These are phyloP conservation scores for Magallana ariakensis DNA, from an alignment of 1,140 invertebrate genomes.

Conservation along the genomic window DNA sequence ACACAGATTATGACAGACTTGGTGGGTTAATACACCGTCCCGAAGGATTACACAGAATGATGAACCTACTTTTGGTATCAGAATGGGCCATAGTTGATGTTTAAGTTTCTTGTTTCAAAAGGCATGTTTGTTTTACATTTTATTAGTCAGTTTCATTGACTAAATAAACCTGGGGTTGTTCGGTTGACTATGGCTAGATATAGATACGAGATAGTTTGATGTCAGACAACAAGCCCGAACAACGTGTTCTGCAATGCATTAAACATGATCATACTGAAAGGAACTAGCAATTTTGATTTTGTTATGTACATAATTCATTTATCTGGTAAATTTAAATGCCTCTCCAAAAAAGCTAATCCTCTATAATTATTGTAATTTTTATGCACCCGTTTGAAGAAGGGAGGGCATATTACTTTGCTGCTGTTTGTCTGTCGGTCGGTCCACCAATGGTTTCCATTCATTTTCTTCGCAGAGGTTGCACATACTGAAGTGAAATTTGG, in stretches of 20 bases:
- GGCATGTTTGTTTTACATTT: background rate
- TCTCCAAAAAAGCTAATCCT: too few relatives aligned
- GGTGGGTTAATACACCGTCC: slow-evolving; percentile 54
- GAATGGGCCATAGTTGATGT: background rate
- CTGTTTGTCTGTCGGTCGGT: too few relatives aligned
- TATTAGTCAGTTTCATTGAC: background rate
- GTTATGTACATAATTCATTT: too few relatives aligned
- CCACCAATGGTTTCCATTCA: too few relatives aligned
- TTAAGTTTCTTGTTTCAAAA: background rate
- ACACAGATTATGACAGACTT: slow-evolving; percentile 51
- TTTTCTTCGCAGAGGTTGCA: too few relatives aligned
- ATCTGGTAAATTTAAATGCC: too few relatives aligned
- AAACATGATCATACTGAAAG: background rate
- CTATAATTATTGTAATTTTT: too few relatives aligned
- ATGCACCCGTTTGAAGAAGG: too few relatives aligned
- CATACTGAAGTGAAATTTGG: too few relatives aligned
- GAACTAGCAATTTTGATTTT: too few relatives aligned
- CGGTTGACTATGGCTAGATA: too few relatives aligned
- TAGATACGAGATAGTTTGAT: background rate
- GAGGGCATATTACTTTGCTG: too few relatives aligned
- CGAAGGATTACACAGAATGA: slow-evolving; percentile 61
- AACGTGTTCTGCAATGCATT: background rate
- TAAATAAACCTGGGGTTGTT: background rate
- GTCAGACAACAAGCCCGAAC: background rate
- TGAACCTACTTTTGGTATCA: slow-evolving; percentile 57